A percentile compares a stretch with the other conserved stretches of the same genome.
These are phyloP conservation scores for Sakesphorus luctuosus DNA, from an alignment of 2,113 vertebrate genomes.

Conservation along the genomic window DNA sequence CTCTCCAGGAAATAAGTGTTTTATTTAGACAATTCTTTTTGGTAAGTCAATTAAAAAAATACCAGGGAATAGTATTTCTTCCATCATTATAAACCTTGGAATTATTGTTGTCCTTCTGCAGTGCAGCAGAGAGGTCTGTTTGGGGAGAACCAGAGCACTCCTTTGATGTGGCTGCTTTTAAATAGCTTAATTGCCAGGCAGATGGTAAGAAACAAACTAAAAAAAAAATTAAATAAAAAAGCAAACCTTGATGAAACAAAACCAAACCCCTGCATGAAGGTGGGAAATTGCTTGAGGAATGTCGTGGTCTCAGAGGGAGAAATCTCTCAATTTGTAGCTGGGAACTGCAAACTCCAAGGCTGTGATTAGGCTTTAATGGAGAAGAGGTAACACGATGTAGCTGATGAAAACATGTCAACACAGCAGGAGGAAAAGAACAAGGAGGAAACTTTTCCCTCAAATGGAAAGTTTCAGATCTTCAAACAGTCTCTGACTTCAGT, in stretches of 20 bases:
- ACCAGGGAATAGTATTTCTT: neutral
- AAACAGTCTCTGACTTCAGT: neutral
- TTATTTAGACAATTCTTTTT: neutral
- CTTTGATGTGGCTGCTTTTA: conserved; percentile 66
- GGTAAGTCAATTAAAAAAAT: neutral
- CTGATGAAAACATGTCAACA: conserved; percentile 58
- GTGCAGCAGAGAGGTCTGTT: conserved; percentile 36
- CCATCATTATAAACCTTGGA: neutral
- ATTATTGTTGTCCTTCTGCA: conserved; percentile 48
- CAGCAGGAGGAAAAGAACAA: conserved; percentile 47
- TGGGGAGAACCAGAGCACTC: neutral
- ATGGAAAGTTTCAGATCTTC: conserved; percentile 59
- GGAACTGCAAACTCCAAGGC: conserved; percentile 37
- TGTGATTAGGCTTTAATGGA: conserved; percentile 67
- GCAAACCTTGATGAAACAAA: conserved; percentile 32
- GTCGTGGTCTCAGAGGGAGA: conserved; percentile 59
- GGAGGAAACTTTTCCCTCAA: conserved; percentile 7
- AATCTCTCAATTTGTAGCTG: conserved; percentile 61
- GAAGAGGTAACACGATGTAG: conserved; percentile 48
- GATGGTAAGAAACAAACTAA: conserved; percentile 50
- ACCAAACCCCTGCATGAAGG: conserved; percentile 31
- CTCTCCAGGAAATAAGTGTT: neutral
- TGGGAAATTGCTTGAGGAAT: conserved; percentile 69
- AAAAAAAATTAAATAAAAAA: no score
- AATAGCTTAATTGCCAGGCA: conserved; percentile 69